Evolutionary conservation across 2,888 invertebrate genomes (phyloP).

Genomic region (Eilema griseolum): DNA sequence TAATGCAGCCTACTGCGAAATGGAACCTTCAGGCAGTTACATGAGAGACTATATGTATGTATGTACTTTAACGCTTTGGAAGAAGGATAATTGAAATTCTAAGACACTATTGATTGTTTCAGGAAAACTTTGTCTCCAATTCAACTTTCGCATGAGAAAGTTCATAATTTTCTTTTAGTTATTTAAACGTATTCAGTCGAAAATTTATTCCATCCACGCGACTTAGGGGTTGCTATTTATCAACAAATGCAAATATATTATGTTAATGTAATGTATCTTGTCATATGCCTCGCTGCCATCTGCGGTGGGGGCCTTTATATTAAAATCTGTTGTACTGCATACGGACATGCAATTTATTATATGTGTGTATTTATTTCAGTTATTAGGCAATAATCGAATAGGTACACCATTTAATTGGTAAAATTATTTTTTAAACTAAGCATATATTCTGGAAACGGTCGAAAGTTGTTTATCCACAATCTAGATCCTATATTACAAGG

Average conservation of each 20-base stretch:
- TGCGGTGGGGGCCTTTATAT: neutral
- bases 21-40: no score
- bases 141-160: neutral
- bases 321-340: neutral
- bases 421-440: neutral
- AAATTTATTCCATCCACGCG: conserved; percentile 5
- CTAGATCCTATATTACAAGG: no score
- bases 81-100: conserved; percentile 3
- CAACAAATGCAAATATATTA: neutral
- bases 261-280: neutral
- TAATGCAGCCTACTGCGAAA: no score
- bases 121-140: neutral
- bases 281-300: neutral
- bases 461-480: no score
- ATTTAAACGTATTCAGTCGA: neutral
- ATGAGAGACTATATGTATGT: no score
- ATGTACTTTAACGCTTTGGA: neutral
- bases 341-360: neutral
- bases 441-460: no score
- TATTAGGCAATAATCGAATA: neutral
- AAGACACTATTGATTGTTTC: neutral
- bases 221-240: neutral
- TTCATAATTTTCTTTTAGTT: neutral
- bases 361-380: neutral
- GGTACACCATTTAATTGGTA: no score